A percentile compares a stretch with the other conserved stretches of the same genome.
Evolutionary conservation across 2,113 vertebrate species (phyloP).

Genomic region (Coracopsis vasa): DNA sequence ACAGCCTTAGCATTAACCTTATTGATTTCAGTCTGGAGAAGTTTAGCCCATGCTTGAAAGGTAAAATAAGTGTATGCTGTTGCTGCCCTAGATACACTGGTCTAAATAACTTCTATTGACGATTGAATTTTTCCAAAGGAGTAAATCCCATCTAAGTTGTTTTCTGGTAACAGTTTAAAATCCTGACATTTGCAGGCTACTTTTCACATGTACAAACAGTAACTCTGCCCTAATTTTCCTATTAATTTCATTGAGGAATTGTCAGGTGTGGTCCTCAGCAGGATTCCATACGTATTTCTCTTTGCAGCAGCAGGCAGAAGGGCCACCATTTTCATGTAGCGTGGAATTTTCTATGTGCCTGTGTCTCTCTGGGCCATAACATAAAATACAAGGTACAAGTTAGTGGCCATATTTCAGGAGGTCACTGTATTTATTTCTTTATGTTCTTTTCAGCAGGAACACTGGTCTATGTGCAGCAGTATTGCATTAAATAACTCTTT

Average conservation of each 20-base stretch:
- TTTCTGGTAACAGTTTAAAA: neutral
- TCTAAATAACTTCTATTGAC: neutral
- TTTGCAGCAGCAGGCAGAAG: neutral
- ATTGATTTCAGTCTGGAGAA: neutral
- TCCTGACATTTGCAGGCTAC: neutral
- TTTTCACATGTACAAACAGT: neutral
- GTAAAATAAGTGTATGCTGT: neutral
- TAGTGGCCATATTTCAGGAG: neutral
- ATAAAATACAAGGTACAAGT: neutral
- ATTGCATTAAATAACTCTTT: neutral
- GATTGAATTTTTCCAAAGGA: neutral
- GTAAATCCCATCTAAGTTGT: neutral
- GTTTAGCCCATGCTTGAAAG: neutral
- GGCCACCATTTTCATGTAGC: neutral
- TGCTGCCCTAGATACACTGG: neutral
- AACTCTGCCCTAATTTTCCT: neutral
- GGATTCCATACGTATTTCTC: neutral
- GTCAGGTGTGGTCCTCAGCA: neutral
- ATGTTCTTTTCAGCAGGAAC: neutral
- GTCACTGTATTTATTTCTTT: neutral
- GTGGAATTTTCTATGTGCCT: neutral
- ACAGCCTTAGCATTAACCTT: neutral
- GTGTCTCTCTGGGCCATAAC: neutral
- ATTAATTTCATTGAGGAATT: neutral
- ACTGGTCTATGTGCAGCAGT: neutral